phyloP scores from a whole-genome alignment of 2,797 vertebrate genomes.

The Erpetoichthys calabaricus region DNA sequence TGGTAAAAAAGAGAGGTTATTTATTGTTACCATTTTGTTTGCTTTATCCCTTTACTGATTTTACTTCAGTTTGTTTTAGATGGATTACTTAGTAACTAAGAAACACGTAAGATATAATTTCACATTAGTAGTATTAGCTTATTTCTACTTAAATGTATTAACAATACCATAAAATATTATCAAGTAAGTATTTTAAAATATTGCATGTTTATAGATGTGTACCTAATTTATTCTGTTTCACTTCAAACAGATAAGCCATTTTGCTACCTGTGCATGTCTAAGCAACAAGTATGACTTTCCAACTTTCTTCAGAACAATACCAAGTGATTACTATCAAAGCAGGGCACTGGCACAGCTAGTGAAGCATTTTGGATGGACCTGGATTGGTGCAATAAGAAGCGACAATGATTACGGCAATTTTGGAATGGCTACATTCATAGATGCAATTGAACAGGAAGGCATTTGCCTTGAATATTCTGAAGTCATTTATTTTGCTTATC shows the following conservation, averaged over 20 bases:
- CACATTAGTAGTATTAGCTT: no score
- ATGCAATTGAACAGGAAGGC: slow-evolving; percentile 38
- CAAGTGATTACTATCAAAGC: slow-evolving; percentile 56
- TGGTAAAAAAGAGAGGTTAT: no score
- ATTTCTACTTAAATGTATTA: no score
- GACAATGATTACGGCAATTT: slow-evolving; percentile 45
- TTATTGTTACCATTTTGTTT: no score
- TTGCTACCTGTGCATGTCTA: slow-evolving; percentile 54
- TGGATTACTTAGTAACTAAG: no score
- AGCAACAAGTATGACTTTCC: slow-evolving; percentile 47
- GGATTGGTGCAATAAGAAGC: slow-evolving; percentile 49
- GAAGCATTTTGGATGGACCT: slow-evolving; percentile 50
- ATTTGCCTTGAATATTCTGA: slow-evolving; percentile 52
- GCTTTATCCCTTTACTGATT: no score
- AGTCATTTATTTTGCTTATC: slow-evolving; percentile 43
- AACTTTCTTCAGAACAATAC: slow-evolving; percentile 55
- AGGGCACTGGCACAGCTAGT: slow-evolving; percentile 50
- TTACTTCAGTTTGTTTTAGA: no score
- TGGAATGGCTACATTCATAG: slow-evolving; percentile 41
- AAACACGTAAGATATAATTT: no score
- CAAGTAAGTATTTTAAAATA: not conserved
- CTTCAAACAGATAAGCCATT: slow-evolving; percentile 47
- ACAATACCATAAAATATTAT: not conserved
- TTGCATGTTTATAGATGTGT: not conserved
- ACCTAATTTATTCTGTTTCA: not conserved